Evolutionary conservation across 2,888 invertebrate genomes (phyloP).

Genomic region (Pristionchus entomophagus): DNA sequence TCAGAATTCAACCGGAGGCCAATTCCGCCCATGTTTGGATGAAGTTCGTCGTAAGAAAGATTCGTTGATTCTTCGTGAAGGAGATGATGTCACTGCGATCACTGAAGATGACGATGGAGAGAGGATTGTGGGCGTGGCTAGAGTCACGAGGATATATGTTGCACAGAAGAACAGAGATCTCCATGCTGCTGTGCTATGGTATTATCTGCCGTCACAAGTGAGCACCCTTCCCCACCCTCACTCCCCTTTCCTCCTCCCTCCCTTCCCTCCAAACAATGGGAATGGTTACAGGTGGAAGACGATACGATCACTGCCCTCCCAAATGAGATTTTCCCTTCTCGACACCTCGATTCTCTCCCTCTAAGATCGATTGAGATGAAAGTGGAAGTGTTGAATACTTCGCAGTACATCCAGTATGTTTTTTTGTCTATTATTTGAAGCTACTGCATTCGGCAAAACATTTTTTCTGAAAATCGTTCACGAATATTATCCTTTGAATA

Average conservation of each 20-base stretch:
- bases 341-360: constrained; percentile 18
- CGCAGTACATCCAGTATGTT: constrained; percentile 31
- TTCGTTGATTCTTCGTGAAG: neutral
- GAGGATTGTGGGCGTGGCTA: constrained; percentile 6
- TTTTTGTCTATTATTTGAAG: neutral
- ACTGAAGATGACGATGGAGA: constrained; percentile 34
- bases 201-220: constrained; percentile 35
- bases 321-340: constrained; percentile 18
- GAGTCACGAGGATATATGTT: neutral
- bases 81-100: constrained; percentile 15
- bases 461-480: neutral
- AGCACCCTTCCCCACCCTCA: too few species aligned
- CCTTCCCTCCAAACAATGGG: too few species aligned
- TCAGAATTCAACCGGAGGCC: neutral
- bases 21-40: constrained; percentile 10
- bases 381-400: constrained; percentile 1
- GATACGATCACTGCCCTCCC: neutral
- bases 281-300: constrained; percentile 9
- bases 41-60: neutral
- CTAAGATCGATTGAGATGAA: neutral
- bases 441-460: neutral
- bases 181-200: constrained; percentile 12
- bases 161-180: neutral
- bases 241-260: too few species aligned
- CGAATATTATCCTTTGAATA: too few species aligned